phyloP scores from a whole-genome alignment of 2,797 vertebrate genomes.

The Centroberyx gerrardi region DNA sequence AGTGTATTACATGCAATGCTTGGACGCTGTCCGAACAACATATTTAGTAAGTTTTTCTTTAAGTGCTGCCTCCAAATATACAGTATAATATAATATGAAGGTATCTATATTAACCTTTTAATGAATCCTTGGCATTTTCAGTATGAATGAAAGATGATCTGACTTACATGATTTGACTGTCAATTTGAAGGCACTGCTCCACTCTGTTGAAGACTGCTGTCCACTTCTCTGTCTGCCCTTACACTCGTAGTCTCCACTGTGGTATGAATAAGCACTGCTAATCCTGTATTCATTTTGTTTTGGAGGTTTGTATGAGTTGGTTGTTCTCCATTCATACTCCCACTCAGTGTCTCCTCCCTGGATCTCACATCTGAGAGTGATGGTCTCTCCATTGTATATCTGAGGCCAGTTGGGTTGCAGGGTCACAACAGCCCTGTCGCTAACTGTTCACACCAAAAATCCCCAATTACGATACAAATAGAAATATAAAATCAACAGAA shows the following conservation, averaged over 20 bases:
- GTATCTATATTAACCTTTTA: too few species aligned
- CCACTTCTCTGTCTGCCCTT: not conserved
- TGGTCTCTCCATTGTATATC: conserved; percentile 15
- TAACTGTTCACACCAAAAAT: conserved; percentile 9
- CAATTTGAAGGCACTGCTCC: conserved; percentile 11
- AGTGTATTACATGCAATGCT: not conserved
- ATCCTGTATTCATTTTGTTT: conserved; percentile 2
- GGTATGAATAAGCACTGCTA: accelerated
- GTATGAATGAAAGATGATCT: not conserved
- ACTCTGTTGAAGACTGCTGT: not conserved
- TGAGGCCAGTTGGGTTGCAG: conserved; percentile 25
- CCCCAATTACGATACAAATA: not conserved
- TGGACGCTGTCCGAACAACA: not conserved
- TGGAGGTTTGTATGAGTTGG: not conserved
- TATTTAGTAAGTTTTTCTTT: too few species aligned
- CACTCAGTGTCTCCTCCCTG: conserved; percentile 28
- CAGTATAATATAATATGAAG: too few species aligned
- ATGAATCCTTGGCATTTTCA: too few species aligned
- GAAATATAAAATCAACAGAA: too few species aligned
- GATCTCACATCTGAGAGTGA: conserved; percentile 56
- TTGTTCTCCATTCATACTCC: conserved; percentile 49
- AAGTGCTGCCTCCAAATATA: too few species aligned
- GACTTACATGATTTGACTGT: conserved; percentile 30
- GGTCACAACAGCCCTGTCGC: conserved; percentile 16
- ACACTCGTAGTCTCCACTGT: conserved; percentile 43